Base-by-base conservation (phyloP, 1,140 invertebrate genomes). In the Drosophila nebulosa region DNA sequence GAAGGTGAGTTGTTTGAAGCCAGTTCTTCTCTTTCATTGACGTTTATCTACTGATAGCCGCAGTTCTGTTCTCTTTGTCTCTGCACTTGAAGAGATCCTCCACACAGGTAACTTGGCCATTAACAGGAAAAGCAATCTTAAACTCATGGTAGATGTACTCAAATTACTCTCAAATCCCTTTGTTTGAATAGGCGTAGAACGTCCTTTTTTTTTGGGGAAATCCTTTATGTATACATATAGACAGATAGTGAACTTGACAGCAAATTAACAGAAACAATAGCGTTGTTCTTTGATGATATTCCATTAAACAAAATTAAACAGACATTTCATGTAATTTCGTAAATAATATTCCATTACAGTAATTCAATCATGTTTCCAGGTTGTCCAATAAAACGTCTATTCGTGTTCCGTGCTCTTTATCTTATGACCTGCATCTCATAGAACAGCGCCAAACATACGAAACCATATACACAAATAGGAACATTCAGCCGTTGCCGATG, bases 351-450 rank as follows among this genome's bases (percentile, higher is more conserved):
- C 61, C 66, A 74, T 57, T 50, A 69, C 62, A 78, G 74, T 78
- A 78, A 66, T 78, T 78, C 62, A 63, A 78, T 78, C 74, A 72
- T 78, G 74, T 78, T 78, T 72, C 39, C 63, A 61, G 74, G 68
- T 72, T 78, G 74, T 78, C 57, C 52, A 78, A 72, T 78, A 78
- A 56, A 51, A 57, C 76, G 64, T 76, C 72, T 79, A 64, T 70
- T 67, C 72, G 69, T 71, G 69, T 66, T 64, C 61, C 77, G 64
- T 71, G 74, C 64, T 52, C 64, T 74, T 81, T 81, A 81, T 81
- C 78, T 81, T 52, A 50, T 81, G 78, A 75, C 78, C 78, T 81
- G 79, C 74, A 81, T 81, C 78, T 81, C 73, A 81, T 81, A 64
- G 68, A 64, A 68, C 51, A 56, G 26, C 27, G 56, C 32, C 64